Evolutionary conservation across 2,888 invertebrate genomes (phyloP).

Genomic region (Orthosia cruda): DNA sequence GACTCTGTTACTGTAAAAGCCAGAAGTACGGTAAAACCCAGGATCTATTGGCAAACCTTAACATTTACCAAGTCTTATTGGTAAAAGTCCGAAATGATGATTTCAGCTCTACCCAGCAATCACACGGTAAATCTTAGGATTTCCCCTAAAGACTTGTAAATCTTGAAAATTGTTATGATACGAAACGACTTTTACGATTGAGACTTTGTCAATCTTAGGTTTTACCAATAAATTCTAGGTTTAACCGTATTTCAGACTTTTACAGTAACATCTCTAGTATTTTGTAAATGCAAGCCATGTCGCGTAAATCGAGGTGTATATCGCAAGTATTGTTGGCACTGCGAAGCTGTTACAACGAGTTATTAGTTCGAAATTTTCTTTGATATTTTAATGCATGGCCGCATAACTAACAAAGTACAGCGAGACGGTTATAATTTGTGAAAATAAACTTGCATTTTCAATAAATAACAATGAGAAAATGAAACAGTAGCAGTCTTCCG

Average conservation of each 20-base stretch:
- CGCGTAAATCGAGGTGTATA: conserved; percentile 30
- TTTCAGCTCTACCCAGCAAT: too few species aligned
- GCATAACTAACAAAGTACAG: conserved; percentile 35
- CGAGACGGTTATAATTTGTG: conserved; percentile 29
- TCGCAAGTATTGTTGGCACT: conserved; percentile 40
- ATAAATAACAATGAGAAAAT: conserved; percentile 10
- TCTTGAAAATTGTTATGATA: too few species aligned
- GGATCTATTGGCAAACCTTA: too few species aligned
- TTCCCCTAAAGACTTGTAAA: too few species aligned
- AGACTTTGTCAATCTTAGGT: too few species aligned
- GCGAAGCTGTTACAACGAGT: conserved; percentile 16
- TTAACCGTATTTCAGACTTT: too few species aligned
- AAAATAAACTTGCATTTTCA: not conserved
- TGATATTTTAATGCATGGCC: conserved; percentile 35
- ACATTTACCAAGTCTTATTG: too few species aligned
- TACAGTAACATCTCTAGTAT: conserved; percentile 9
- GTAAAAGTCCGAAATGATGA: too few species aligned
- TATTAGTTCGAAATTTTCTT: conserved; percentile 41
- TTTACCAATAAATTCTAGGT: too few species aligned
- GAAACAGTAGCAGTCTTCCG: not conserved
- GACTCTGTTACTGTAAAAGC: conserved; percentile 2
- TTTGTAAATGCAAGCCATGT: conserved; percentile 36
- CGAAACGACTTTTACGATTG: too few species aligned
- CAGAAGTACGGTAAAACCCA: too few species aligned
- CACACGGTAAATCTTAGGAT: too few species aligned